Base-by-base conservation (phyloP, 2,888 invertebrate species). In the Euproctis similis region DNA sequence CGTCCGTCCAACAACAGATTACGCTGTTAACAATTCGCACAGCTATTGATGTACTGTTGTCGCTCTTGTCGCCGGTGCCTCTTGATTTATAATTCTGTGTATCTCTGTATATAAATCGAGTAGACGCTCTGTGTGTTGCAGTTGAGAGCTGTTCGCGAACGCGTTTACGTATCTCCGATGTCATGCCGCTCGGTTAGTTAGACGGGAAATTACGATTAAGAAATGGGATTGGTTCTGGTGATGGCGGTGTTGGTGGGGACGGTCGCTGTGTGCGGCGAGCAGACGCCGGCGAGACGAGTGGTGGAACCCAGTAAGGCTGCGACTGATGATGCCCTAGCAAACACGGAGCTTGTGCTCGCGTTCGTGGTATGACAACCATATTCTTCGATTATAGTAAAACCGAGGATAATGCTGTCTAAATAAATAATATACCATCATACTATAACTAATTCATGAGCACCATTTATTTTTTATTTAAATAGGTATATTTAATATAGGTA, bases 101-200 rank as follows among this genome's bases (percentile, higher is more conserved):
- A 68, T 17, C n/a, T 69, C 61, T 70, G 59, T 69, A 76, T 82
- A 78, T 82, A 82, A 77, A 73, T 69, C 68, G 68, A 69, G 61
- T 69, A 64, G 61, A 72, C 65, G 48, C 71, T 69, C 57, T 42
- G 59, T 38, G 59, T 52, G 43, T 55, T 65, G 71, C 80, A 82
- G 82, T 82, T 70, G 75, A 74, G 72, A 76, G 59, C 68, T 51
- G 60, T 58, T 53, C 71, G 76, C 69, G 71, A 62, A 45, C 75
- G 76, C 69, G 80, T 59, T 62, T 55, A 58, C 58, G 53, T 53
- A 41, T 38, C 49, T 56, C 40, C 46, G 59, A 57, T 59, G 53
- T 57, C 33, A 43, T 39, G 42, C 38, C 37, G 42, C 37, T 36
- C 37, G 14, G 36, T 42, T 43, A 39, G 39, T 40, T 42, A 23